Base-by-base conservation (phyloP, 2,113 vertebrate genomes). In the Muntiacus muntjak region DNA sequence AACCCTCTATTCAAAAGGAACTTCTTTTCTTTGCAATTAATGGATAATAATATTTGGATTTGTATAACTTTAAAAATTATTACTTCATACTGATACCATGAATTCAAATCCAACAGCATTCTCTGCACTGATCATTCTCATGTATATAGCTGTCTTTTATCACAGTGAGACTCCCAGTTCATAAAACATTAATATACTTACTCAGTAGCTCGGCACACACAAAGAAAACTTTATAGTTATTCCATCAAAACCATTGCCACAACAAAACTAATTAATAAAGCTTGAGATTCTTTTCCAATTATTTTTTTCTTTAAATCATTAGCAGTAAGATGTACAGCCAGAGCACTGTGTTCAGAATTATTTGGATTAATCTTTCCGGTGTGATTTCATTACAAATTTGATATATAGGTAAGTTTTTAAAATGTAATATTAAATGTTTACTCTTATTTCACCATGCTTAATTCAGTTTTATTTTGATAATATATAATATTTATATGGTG, bases 141-240 rank as follows among this genome's bases (percentile, higher is more conserved):
- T 30, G 25, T 23, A 7, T 64, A 16, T 43, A 36, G 43, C 10
- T 74, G 36, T 89, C 30, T 92, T 54, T 95, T 58, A 58, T 30
- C 36, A 55, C 2, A 33, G 28, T 62, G 40, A 89, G 67, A 60
- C 45, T 17, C 1, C 1, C 23, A 36, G 36, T 52, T 86, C 19
- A 64, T 7, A 78, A 87, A 93, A 90, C 21, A 47, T 6, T 57
- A 88, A 33, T 79, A 14, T 88, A 83, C 67, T 79, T 71, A 84
- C 17, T 93, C 8, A 36, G 43, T 84, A 89, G 2, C n/a, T 89
- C 12, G 52, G 2, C 30, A 89, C 3, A 50, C 52, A n/a, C 17
- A 83, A 92, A 96, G n/a, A 50, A 64, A 52, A 90, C 50, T 86
- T 95, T 36, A n/a, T 50, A 84, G 94, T 40, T 79, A 83, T 90